Base-by-base conservation (phyloP, 2,888 invertebrate genomes). In the Amblyjoppa proteus region DNA sequence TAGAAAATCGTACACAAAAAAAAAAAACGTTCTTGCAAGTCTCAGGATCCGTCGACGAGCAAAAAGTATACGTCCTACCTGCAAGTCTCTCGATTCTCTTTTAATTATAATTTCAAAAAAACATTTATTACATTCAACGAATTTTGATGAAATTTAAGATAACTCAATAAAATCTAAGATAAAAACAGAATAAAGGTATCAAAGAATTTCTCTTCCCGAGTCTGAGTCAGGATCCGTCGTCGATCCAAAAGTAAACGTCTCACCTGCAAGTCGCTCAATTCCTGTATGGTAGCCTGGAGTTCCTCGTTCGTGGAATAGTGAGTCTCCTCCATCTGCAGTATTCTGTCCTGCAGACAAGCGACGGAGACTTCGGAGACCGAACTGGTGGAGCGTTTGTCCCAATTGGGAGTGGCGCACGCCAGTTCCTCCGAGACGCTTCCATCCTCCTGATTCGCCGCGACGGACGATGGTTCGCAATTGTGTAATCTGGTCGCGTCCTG, bases 381-480 rank as follows among this genome's bases (percentile, higher is more conserved):
- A 86, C 98, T 97, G 66, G 97, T 97, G 81, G 98, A 98, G 94
- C 98, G 97, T 93, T 98, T 98, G 94, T 98, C 98, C 98, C 98
- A 98, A 89, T 98, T 98, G 7, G 97, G 97, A 9, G 97, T 97
- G 87, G 96, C 95, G 82, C 96, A 96, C 16, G 61, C 75, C n/a
- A 96, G 96, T 25, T 96, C 96, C 89, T 95, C 95, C 7, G 61
- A 69, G 7, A 83, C 86, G 11, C 82, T 84, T 11, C 86, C 88
- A 84, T 92, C 92, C 77, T 93, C 91, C 87, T 92, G 93, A 73
- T 91, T 89, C 41, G 92, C 91, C 91, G 97, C 95, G 90, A 97
- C 97, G 79, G 97, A 97, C n/a, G 97, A 97, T 25, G 97, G 97
- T 73, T 97, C 97, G 73, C 97, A 97, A 91, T 96, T 97, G 93